Evolutionary conservation across 2,797 vertebrate genomes (phyloP).

Genomic region (Acanthurus leucopareius): DNA sequence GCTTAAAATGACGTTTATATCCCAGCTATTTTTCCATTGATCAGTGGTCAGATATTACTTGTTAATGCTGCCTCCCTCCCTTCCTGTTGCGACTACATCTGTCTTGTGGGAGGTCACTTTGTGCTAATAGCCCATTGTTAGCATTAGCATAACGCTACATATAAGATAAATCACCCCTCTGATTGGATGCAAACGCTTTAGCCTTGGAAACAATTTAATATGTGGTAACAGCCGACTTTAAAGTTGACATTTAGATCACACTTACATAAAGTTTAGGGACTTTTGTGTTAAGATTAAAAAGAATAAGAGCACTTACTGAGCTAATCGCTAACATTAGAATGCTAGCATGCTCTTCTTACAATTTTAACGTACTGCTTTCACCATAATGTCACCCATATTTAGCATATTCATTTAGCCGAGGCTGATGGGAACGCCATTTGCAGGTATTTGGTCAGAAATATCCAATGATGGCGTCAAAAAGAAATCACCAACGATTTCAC

Average conservation of each 20-base stretch:
- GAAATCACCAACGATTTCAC: neutral
- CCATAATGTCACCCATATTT: neutral
- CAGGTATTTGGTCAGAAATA: neutral
- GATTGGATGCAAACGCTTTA: neutral
- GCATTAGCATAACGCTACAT: neutral
- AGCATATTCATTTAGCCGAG: neutral
- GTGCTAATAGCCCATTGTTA: neutral
- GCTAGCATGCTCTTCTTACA: neutral
- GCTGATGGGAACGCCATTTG: neutral
- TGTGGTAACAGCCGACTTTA: neutral
- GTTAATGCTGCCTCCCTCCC: constrained; percentile 15
- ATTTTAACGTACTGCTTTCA: neutral
- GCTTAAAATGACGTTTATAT: constrained; percentile 33
- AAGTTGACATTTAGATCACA: neutral
- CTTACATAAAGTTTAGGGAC: neutral
- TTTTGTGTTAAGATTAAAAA: neutral
- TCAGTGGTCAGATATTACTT: constrained; percentile 39
- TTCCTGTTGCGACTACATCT: constrained; percentile 28
- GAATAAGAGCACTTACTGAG: neutral
- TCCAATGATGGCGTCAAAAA: neutral
- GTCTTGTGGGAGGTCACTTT: constrained; percentile 8
- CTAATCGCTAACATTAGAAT: neutral
- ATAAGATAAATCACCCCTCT: neutral
- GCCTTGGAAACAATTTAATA: neutral
- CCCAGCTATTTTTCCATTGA: constrained; percentile 30